Conservation (phyloP, 2,888 invertebrate genomes). For the Hyposoter dolosus region DNA sequence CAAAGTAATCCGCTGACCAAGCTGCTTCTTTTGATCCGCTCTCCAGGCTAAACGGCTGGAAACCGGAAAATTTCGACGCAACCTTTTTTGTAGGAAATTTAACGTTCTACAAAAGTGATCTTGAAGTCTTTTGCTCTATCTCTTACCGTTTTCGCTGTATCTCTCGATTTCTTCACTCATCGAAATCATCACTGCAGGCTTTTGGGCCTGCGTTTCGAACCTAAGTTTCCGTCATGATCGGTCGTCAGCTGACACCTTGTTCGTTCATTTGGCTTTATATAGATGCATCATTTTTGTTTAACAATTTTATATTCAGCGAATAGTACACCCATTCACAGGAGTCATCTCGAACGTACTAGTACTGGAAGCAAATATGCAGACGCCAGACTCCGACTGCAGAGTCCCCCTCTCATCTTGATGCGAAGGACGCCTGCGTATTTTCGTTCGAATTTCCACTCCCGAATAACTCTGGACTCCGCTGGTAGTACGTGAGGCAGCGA, state of each 20-base stretch:
- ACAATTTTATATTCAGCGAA: slow-evolving; percentile 71
- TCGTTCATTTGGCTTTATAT: neutral
- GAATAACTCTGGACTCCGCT: slow-evolving; percentile 48
- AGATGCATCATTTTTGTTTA: neutral
- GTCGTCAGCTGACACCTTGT: neutral
- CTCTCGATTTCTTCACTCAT: neutral
- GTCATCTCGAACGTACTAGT: neutral
- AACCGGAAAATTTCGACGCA: neutral
- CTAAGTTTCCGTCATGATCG: neutral
- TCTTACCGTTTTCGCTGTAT: neutral
- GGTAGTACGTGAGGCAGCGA: slow-evolving; percentile 26
- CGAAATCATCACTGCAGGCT: neutral
- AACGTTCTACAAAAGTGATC: neutral
- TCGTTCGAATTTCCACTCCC: slow-evolving; percentile 48
- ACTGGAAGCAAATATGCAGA: slow-evolving; percentile 69
- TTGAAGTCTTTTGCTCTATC: neutral
- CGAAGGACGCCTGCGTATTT: slow-evolving; percentile 72
- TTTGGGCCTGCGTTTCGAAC: neutral
- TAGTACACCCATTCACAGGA: slow-evolving; percentile 36
- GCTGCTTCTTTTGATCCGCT: too few species aligned
- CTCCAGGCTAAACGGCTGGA: neutral
- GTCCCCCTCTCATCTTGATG: slow-evolving; percentile 44
- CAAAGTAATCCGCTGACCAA: too few species aligned
- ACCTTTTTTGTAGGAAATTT: neutral
- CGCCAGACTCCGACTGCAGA: slow-evolving; percentile 38